Conservation (phyloP, 2,113 vertebrate genomes). For the Leptobrachium ailaonicum region DNA sequence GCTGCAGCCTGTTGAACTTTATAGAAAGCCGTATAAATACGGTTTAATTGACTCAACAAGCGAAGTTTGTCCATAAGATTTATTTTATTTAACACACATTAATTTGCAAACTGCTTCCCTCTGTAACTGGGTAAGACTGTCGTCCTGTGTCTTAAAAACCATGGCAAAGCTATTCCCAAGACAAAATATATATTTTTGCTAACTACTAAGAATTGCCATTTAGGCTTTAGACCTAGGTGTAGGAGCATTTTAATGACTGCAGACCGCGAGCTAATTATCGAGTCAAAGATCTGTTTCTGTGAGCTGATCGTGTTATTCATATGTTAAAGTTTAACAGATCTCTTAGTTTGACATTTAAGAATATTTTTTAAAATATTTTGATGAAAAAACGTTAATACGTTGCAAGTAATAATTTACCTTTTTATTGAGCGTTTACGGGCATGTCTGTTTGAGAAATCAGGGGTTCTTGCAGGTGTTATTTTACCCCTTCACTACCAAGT, state of each 20-base stretch:
- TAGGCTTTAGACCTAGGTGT: slow-evolving; percentile 6
- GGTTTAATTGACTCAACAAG: slow-evolving; percentile 33
- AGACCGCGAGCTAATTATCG: neutral
- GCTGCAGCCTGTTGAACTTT: neutral
- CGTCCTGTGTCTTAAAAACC: slow-evolving; percentile 25
- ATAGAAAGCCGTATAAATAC: slow-evolving; percentile 15
- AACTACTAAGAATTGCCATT: slow-evolving; percentile 33
- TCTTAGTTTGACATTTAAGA: too few relatives aligned
- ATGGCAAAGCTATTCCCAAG: slow-evolving; percentile 5
- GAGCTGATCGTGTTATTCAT: neutral
- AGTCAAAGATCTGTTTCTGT: neutral
- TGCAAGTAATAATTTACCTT: too few relatives aligned
- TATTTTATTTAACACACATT: slow-evolving; percentile 4
- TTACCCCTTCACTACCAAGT: too few relatives aligned
- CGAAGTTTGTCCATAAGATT: slow-evolving; percentile 21
- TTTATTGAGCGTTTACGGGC: too few relatives aligned
- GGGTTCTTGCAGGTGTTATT: too few relatives aligned
- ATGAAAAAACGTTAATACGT: too few relatives aligned
- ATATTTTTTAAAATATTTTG: too few relatives aligned
- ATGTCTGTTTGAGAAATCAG: too few relatives aligned
- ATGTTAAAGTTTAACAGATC: too few relatives aligned
- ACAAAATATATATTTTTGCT: slow-evolving; percentile 19
- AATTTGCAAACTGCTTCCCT: slow-evolving; percentile 1
- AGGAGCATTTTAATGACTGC: slow-evolving; percentile 24
- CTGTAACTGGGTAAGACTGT: slow-evolving; percentile 32